Conservation (phyloP, 37 sponge, comb jelly and placozoan species). For the Cliona cf. orientalis region DNA sequence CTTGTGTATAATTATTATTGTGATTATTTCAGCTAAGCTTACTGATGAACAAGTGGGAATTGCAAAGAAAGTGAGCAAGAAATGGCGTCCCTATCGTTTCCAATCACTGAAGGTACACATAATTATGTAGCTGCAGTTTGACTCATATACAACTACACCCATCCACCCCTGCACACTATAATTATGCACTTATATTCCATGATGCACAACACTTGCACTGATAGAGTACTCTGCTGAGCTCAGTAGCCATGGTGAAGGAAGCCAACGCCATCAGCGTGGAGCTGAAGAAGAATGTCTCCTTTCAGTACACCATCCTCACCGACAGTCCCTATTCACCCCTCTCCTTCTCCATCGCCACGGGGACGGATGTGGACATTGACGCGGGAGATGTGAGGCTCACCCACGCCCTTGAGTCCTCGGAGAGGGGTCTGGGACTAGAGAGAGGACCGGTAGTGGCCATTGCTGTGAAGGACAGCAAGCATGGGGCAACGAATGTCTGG, state of each 20-base stretch:
- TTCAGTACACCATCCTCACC: conserved; percentile 83
- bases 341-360: conserved; percentile 66
- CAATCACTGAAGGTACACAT: conserved; percentile 65
- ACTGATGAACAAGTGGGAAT: conserved; percentile 34
- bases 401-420: background rate
- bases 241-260: conserved; percentile 84
- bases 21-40: conserved; percentile 39
- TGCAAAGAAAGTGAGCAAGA: conserved; percentile 42
- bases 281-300: conserved; percentile 83
- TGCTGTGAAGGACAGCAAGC: conserved; percentile 80
- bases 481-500: conserved; percentile 86
- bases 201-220: background rate
- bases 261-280: conserved; percentile 93
- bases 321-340: conserved; percentile 89
- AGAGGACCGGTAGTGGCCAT: conserved; percentile 71
- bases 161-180: background rate
- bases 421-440: background rate
- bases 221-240: conserved; percentile 67
- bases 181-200: background rate
- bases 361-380: conserved; percentile 62
- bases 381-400: background rate
- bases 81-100: conserved; percentile 84
- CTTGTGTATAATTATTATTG: background rate
- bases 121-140: background rate
- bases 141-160: background rate